Evolutionary conservation across 2,797 vertebrate genomes (phyloP).

Genomic region (Pelochelys cantorii): DNA sequence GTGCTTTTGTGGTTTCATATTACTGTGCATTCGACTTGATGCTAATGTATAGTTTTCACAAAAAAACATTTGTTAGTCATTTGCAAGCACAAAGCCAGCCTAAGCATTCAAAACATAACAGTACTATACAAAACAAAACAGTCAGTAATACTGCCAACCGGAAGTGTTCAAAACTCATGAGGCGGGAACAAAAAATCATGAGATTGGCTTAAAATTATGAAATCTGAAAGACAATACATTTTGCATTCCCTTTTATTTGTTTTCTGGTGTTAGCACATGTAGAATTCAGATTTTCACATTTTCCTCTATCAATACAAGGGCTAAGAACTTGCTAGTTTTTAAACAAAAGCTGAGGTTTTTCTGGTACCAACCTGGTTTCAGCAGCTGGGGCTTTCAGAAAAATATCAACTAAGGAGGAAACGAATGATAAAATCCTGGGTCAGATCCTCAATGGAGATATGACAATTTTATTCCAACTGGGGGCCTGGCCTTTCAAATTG

Average conservation of each 20-base stretch:
- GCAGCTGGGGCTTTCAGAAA: background rate
- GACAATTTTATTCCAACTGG: background rate
- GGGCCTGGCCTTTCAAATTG: background rate
- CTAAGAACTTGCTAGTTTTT: background rate
- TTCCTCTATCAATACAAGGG: background rate
- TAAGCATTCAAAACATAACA: background rate
- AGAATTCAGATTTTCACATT: background rate
- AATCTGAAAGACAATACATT: background rate
- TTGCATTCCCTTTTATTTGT: background rate
- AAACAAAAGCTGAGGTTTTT: background rate
- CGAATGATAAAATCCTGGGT: background rate
- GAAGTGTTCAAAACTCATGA: background rate
- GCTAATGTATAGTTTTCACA: background rate
- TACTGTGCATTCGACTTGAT: background rate
- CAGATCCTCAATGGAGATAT: background rate
- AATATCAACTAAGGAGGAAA: slow-evolving; percentile 2
- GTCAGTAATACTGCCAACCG: background rate
- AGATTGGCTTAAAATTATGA: background rate
- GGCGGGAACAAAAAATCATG: background rate
- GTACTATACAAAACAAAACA: fast-evolving
- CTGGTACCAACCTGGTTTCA: background rate
- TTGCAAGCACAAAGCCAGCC: background rate
- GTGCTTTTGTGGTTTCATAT: background rate
- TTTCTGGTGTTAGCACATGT: background rate
- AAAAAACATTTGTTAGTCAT: background rate